Base-by-base conservation (phyloP, 64 coral and sea anemone species). In the Orbicella faveolata region DNA sequence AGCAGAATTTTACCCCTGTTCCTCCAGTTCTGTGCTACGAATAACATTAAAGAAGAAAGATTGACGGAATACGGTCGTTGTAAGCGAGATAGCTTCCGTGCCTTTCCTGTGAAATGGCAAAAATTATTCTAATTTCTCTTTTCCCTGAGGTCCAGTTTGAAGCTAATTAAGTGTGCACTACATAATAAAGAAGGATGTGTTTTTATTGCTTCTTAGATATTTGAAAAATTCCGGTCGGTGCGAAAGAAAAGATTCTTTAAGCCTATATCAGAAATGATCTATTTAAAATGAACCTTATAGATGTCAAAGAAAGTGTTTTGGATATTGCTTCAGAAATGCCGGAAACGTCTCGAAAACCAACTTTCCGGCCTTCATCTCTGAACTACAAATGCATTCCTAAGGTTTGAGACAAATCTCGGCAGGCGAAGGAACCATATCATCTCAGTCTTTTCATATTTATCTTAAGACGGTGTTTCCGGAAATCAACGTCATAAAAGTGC, bases 251-350 rank as follows among this genome's bases (percentile, higher is more conserved):
- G 68, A 44, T 52, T 8, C 63, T 18, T 26, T 85, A 5, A 68
- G 75, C 75, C 41, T 78, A 85, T 85, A 85, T 85, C 82, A 53
- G 6, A 85, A 41, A 85, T 85, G 11, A 35, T 4, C 73, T 23
- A 85, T 20, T 85, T 85, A 72, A 85, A 81, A 51, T 70, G 67
- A 73, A 85, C 82, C 65, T 30, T 6, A 52, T 70, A 72, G 30
- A 72, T 85, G 63, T 52, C 65, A 73, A 23, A 85, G 65, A 44
- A 4, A 39, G n/a, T 20, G 34, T 52, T 68, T 82, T 65, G 26
- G 21, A 73, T 85, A 85, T 85, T 85, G 82, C 9, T 54, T 72
- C 65, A 52, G 73, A 73, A 70, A 52, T 26, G 39, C 82, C 82
- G 82, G 82, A 85, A 72, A 85, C 14, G 48, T 63, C 21, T 52